Base-by-base conservation (phyloP, 2,888 invertebrate genomes). In the Cerastis leucographa region DNA sequence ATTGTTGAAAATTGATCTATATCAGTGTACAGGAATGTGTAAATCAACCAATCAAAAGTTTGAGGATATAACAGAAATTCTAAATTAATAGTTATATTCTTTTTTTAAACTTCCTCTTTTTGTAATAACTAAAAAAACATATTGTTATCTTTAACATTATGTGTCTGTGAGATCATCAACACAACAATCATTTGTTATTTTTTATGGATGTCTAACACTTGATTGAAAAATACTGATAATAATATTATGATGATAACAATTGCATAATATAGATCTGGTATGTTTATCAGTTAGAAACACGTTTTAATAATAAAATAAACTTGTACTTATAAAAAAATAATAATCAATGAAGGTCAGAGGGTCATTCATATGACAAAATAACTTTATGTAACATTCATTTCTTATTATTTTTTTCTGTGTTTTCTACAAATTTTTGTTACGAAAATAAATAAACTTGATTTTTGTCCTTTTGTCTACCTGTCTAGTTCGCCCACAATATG, bases 181-280 rank as follows among this genome's bases (percentile, higher is more conserved):
- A 64, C n/a, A n/a, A 62, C 17, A 25, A 14, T 29, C 29, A 17
- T 54, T 67, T 44, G 61, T 22, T 19, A 64, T 40, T 7, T 64
- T 35, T 56, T 6, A 64, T 64, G 29, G 62, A 56, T 70, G 56
- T 22, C 35, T 12, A 44, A 44, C 7, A 59, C 35, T 56, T 66
- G 17, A 51, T 65, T 64, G 22, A 56, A 71, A 54, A 71, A 65
- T 17, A 49, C 19, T 51, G 78, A 72, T 66, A 59, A 42, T n/a
- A 54, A 44, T 65, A 64, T 19, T 62, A 70, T 25, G 1, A 56
- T 71, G 64, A 78, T 71, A 71, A 78, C 46, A 56, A 25, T 17
- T 12, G 54, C 62, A 64, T 79, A 40, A 35, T 51, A 78, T 77
- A 56, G 29, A 64, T 64, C 46, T 5, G n/a, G n/a, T 71, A 56